Evolutionary conservation across 2,888 invertebrate genomes (phyloP).

Genomic region (Drosophila diplacantha): DNA sequence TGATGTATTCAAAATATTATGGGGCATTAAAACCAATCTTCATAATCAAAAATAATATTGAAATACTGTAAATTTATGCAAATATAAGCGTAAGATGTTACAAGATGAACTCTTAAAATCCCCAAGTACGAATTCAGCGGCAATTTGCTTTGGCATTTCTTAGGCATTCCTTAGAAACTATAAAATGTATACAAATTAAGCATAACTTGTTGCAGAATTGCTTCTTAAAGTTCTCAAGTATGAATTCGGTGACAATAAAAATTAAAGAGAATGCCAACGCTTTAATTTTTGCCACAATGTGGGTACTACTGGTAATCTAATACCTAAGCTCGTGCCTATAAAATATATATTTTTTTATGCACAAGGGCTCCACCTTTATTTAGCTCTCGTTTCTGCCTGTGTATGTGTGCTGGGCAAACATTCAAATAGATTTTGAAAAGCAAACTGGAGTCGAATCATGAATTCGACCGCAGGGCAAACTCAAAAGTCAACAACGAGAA

Average conservation of each 20-base stretch:
- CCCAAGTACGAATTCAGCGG: background rate
- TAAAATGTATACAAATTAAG: background rate
- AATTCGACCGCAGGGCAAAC: conserved; percentile 33
- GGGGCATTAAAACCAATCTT: background rate
- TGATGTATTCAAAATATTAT: background rate
- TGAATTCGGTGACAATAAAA: background rate
- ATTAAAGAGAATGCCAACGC: too few species aligned
- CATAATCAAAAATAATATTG: too few species aligned
- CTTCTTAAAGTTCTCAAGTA: background rate
- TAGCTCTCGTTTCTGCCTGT: background rate
- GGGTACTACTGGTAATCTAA: background rate
- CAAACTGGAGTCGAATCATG: conserved; percentile 27
- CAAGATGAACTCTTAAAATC: background rate
- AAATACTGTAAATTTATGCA: too few species aligned
- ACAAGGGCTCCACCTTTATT: too few species aligned
- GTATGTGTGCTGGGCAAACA: conserved; percentile 24
- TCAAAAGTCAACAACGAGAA: conserved; percentile 26
- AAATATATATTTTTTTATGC: background rate
- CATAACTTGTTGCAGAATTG: background rate
- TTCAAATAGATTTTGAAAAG: conserved; percentile 24
- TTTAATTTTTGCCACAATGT: background rate
- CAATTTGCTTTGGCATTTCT: background rate
- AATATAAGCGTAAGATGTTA: background rate
- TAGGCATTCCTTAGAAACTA: background rate
- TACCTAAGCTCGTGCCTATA: too few species aligned